Conservation (phyloP, 1,140 invertebrate species). For the Formica exsecta region DNA sequence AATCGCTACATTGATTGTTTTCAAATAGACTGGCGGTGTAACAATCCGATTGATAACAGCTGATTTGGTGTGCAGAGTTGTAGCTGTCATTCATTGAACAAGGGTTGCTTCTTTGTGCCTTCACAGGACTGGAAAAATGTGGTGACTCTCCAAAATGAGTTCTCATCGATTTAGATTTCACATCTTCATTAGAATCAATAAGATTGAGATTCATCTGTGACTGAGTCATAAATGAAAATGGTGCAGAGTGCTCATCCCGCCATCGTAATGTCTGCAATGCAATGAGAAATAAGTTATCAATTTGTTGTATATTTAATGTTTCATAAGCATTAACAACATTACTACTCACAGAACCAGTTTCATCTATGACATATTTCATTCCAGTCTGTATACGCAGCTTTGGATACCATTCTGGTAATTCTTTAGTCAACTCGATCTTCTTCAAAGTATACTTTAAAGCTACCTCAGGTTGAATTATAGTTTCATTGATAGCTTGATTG, state of each 20-base stretch:
- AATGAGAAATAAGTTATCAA: not conserved
- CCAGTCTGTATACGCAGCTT: slow-evolving; percentile 86
- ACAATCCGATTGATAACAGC: slow-evolving; percentile 81
- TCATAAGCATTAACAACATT: not conserved
- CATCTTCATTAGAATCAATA: slow-evolving; percentile 78
- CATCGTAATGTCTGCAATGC: slow-evolving; percentile 86
- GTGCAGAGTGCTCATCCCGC: slow-evolving; percentile 92
- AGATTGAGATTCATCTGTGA: slow-evolving; percentile 91
- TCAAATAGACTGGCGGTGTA: slow-evolving; percentile 79
- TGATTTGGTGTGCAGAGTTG: slow-evolving; percentile 77
- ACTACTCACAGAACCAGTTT: slow-evolving; percentile 83
- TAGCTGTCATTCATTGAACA: slow-evolving; percentile 79
- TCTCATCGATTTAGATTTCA: slow-evolving; percentile 69
- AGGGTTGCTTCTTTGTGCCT: slow-evolving; percentile 78
- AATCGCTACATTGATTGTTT: slow-evolving; percentile 75
- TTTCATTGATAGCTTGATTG: slow-evolving; percentile 91
- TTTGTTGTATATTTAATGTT: not conserved
- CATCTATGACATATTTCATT: slow-evolving; percentile 87
- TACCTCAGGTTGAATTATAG: slow-evolving; percentile 91
- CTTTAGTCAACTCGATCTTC: slow-evolving; percentile 79
- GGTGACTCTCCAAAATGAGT: slow-evolving; percentile 76
- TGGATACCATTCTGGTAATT: slow-evolving; percentile 84
- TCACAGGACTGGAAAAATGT: slow-evolving; percentile 79
- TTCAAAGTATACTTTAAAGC: slow-evolving; percentile 89
- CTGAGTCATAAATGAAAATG: slow-evolving; percentile 92